Base-by-base conservation (phyloP, 2,797 vertebrate species). In the Micropoecilia bifurca region DNA sequence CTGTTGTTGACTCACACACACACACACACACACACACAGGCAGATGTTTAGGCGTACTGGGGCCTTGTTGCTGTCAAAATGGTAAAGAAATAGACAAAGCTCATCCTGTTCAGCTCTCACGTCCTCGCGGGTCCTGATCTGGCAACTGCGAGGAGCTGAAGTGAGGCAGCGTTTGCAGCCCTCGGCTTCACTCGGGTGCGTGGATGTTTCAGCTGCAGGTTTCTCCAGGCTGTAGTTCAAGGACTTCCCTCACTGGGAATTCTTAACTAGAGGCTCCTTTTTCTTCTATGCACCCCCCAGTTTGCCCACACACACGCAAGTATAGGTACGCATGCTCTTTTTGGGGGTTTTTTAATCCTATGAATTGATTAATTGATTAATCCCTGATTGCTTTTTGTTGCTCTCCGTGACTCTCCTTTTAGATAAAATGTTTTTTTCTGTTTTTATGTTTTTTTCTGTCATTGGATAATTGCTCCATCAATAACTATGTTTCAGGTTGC, bases 211-310 rank as follows among this genome's bases (percentile, higher is more conserved):
- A 90, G 80, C 88, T 85, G 80, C 43, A 80, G 81, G 45, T 86
- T 90, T 92, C 90, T 93, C 75, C 89, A 88, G 89, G 91, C 92
- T 88, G 78, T 80, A 84, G 92, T 92, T 91, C 90, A 92, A 92
- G 88, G 89, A 88, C 90, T 89, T 90, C 82, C 80, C 88, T 87
- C 78, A 3, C 81, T 91, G 90, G 88, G 85, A 90, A 85, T 90
- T 87, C 88, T 88, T 83, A 71, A 88, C 82, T 81, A 74, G 69
- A 78, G 74, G 77, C 81, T 83, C 80, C 72, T 80, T 74, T 50
- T 86, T 68, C 41, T 79, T 78, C 75, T 72, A 77, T 80, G 57
- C 68, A 57, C 77, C 61, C 71, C 30, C 22, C 59, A 73, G 43
- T 6, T 13, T 50, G 25, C 77, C 74, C 78, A 39, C 39, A 69